phyloP scores from a whole-genome alignment of 2,797 vertebrate species.

The Tragopan temminckii region DNA sequence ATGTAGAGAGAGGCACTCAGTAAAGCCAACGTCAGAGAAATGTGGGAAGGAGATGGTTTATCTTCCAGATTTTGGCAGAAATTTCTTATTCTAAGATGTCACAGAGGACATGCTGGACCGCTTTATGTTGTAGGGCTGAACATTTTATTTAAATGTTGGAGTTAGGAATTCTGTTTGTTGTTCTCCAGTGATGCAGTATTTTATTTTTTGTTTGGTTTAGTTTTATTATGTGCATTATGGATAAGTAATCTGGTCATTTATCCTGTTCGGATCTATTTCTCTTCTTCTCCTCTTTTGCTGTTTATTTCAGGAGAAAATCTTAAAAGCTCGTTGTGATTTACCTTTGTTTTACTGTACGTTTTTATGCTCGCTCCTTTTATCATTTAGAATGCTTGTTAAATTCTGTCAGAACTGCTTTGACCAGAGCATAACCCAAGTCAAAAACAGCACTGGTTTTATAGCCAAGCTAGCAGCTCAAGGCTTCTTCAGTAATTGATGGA shows the following conservation, averaged over 20 bases:
- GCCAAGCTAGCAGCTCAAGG: not conserved
- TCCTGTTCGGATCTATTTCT: not conserved
- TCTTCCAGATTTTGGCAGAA: not conserved
- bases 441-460: not conserved
- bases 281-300: not conserved
- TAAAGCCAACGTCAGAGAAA: not conserved
- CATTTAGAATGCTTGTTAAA: not conserved
- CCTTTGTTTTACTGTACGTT: not conserved
- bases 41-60: not conserved
- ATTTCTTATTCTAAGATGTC: not conserved
- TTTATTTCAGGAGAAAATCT: not conserved
- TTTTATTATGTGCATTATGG: not conserved
- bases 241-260: not conserved
- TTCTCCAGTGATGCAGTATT: not conserved
- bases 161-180: not conserved
- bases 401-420: not conserved
- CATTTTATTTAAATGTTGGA: not conserved
- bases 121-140: not conserved
- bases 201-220: not conserved
- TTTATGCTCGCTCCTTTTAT: not conserved
- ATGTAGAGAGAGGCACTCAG: not conserved
- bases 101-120: not conserved
- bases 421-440: not conserved
- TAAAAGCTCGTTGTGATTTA: not conserved
- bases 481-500: not conserved